Percentiles rank a stretch among this genome's conserved stretches.
Evolutionary conservation across 35 echinoderm and acorn worm genomes (phyloP).

Genomic region (Lytechinus variegatus): DNA sequence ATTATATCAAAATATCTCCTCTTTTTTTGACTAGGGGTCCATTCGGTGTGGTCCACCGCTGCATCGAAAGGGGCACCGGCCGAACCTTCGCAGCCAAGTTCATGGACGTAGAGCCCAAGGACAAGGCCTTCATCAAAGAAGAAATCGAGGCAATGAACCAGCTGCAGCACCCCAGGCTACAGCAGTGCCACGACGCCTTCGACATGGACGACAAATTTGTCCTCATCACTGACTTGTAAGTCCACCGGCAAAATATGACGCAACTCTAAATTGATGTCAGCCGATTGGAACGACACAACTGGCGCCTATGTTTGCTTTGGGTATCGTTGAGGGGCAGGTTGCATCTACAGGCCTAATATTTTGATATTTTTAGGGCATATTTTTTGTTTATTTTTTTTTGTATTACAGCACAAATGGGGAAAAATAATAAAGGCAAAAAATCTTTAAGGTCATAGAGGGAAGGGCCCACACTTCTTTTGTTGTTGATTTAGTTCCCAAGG

Average conservation of each 20-base stretch:
- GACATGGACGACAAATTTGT: constrained; percentile 84
- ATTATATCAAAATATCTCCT: neutral
- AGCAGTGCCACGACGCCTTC: constrained; percentile 85
- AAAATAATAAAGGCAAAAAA: too few relatives aligned
- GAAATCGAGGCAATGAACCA: constrained; percentile 84
- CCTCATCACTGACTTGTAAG: constrained; percentile 97
- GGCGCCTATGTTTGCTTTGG: too few relatives aligned
- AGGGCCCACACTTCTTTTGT: too few relatives aligned
- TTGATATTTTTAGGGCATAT: too few relatives aligned
- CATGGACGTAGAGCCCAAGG: constrained; percentile 80
- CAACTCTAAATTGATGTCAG: too few relatives aligned
- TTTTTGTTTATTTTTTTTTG: too few relatives aligned
- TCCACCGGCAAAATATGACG: neutral
- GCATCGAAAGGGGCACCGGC: constrained; percentile 78
- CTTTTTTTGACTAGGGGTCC: constrained; percentile 67
- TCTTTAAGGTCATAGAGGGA: too few relatives aligned
- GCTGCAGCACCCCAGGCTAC: constrained; percentile 86
- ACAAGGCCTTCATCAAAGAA: constrained; percentile 74
- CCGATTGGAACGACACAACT: too few relatives aligned
- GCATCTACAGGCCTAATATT: too few relatives aligned
- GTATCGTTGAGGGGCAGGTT: too few relatives aligned
- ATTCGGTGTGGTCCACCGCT: constrained; percentile 87
- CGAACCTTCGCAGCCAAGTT: constrained; percentile 96
- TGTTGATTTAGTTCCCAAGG: too few relatives aligned
- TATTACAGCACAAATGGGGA: too few relatives aligned